Base-by-base conservation (phyloP, 2,113 vertebrate species). In the Aepyceros melampus region DNA sequence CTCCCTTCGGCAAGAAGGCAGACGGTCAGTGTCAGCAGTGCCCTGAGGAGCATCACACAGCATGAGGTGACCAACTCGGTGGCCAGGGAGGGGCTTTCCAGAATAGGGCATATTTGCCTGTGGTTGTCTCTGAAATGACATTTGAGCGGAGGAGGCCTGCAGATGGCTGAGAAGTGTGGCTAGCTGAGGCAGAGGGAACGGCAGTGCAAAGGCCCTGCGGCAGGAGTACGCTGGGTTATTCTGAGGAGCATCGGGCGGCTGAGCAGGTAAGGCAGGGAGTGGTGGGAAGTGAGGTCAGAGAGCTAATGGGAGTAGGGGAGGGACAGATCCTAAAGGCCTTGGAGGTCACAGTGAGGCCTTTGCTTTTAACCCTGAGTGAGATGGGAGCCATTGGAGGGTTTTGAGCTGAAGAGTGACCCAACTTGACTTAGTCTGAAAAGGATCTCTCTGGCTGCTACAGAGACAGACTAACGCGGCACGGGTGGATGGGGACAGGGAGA, bases 121-220 rank as follows among this genome's bases (percentile, higher is more conserved):
- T 27, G 27, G 36, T 14, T 89, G 33, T 76, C 74, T 92, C 36
- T 56, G 47, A 62, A 82, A 16, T 55, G 53, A 76, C 55, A 33
- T 43, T 49, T 78, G 60, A 67, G 36, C 9, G 23, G 62, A 53
- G 43, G n/a, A 92, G 43, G 13, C 40, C 64, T 14, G 43, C 40
- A 6, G n/a, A n/a, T 47, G n/a, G 86, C 36, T 29, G 45, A 56
- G 62, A 82, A 76, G 81, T n/a, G 7, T 49, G 27, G 21, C 1
- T 43, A 25, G 40, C 71, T 76, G 71, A 29, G 21, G 74, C 64
- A 49, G 71, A 29, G 8, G 3, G 4, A 17, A 16, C 0, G 1
- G 55, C 71, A 23, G 17, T 62, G 60, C 86, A 93, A 83, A 93
- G 92, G 51, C 36, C 64, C 85, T 78, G 94, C 27, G 78, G 76